Evolutionary conservation across 2,888 invertebrate genomes (phyloP).

Genomic region (Achlya flavicornis): DNA sequence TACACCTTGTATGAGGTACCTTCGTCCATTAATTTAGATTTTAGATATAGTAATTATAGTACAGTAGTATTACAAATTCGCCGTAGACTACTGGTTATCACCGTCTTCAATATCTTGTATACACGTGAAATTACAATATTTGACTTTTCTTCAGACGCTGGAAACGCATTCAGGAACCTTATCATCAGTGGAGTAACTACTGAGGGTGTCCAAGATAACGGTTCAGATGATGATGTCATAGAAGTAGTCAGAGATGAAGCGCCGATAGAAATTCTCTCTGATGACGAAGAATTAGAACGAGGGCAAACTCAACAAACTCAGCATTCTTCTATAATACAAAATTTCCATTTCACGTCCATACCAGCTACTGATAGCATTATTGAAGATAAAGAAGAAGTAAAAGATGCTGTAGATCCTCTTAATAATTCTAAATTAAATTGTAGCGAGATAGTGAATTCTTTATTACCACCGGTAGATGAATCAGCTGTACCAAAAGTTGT

Average conservation of each 20-base stretch:
- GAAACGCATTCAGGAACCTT: slow-evolving; percentile 35
- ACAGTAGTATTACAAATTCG: neutral
- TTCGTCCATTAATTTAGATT: neutral
- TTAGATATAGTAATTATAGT: neutral
- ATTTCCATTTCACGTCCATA: slow-evolving; percentile 42
- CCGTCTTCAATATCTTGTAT: neutral
- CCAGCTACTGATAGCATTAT: slow-evolving; percentile 34
- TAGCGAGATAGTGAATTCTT: slow-evolving; percentile 22
- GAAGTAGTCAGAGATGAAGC: slow-evolving; percentile 77
- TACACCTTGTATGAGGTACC: neutral
- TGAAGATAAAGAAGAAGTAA: slow-evolving; percentile 31
- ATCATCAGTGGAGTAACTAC: slow-evolving; percentile 47
- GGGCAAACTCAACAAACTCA: slow-evolving; percentile 36
- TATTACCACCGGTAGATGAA: slow-evolving; percentile 22
- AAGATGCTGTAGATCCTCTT: slow-evolving; percentile 45
- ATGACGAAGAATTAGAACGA: slow-evolving; percentile 68
- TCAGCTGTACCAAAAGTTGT: slow-evolving; percentile 22
- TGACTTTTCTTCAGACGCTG: slow-evolving; percentile 24
- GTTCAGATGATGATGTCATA: slow-evolving; percentile 76
- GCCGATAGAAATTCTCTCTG: slow-evolving; percentile 75
- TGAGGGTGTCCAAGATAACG: slow-evolving; percentile 43
- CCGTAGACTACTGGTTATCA: neutral
- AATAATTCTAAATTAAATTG: slow-evolving; percentile 30
- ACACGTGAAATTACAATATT: neutral
- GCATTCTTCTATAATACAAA: slow-evolving; percentile 22